Conservation (phyloP, 2,113 vertebrate species). For the Tetraodon nigroviridis region DNA sequence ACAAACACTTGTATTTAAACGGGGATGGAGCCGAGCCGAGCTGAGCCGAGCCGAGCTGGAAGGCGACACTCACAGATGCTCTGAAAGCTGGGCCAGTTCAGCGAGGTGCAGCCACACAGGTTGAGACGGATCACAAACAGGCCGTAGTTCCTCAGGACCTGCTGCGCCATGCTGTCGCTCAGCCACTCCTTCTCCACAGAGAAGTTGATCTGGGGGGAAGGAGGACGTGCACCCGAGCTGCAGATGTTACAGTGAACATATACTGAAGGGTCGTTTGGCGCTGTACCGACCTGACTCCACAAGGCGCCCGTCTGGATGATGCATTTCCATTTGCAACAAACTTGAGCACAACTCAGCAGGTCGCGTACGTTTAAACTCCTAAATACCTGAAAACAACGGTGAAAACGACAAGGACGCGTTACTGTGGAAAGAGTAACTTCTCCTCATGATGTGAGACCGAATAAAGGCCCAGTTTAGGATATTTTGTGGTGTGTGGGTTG, state of each 20-base stretch:
- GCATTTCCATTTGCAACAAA: conserved; percentile 61
- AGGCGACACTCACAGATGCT: conserved; percentile 58
- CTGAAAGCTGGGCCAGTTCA: conserved; percentile 53
- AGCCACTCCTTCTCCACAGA: conserved; percentile 59
- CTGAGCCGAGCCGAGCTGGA: no score
- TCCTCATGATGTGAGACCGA: background rate
- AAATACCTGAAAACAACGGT: conserved; percentile 67
- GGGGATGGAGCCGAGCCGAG: no score
- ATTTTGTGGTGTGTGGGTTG: no score
- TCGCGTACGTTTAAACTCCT: conserved; percentile 57
- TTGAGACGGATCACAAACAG: conserved; percentile 63
- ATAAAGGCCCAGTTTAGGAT: no score
- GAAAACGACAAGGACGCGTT: background rate
- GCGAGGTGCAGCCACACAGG: conserved; percentile 52
- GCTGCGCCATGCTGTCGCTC: conserved; percentile 42
- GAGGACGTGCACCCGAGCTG: background rate
- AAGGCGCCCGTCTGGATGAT: conserved; percentile 55
- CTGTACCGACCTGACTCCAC: conserved; percentile 65
- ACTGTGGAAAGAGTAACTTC: background rate
- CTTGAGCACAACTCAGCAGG: conserved; percentile 61
- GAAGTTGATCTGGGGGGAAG: conserved; percentile 58
- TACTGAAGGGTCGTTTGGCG: background rate
- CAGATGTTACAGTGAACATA: background rate
- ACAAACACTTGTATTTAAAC: no score
- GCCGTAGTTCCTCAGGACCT: conserved; percentile 55